Conservation (phyloP, 2,797 vertebrate genomes). For the Hoplostethus atlanticus region DNA sequence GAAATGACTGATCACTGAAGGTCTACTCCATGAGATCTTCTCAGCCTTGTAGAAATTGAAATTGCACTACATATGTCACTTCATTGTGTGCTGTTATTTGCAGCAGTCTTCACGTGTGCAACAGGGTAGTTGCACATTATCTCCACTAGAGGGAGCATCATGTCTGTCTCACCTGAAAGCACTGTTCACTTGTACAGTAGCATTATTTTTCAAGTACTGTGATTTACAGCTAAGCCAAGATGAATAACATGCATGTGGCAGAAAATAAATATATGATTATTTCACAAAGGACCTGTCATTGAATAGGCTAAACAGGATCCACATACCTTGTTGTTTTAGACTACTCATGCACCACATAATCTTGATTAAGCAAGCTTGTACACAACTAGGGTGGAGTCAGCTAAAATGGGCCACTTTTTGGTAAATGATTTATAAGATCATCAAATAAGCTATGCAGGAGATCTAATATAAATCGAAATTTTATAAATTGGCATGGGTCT, state of each 20-base stretch:
- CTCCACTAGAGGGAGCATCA: constrained; percentile 8
- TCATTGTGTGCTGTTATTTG: not conserved
- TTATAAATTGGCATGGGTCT: too few relatives aligned
- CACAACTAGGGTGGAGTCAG: too few relatives aligned
- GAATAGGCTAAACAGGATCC: constrained; percentile 6
- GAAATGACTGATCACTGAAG: not conserved
- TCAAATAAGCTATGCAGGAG: too few relatives aligned
- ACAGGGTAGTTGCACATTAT: not conserved
- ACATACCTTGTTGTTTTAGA: constrained; percentile 4
- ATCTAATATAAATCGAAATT: too few relatives aligned
- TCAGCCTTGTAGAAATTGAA: not conserved
- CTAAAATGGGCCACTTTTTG: too few relatives aligned
- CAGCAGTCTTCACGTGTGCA: not conserved
- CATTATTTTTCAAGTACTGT: not conserved
- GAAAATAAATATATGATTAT: constrained; percentile 3
- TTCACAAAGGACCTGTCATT: not conserved
- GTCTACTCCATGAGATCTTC: not conserved
- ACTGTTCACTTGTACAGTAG: not conserved
- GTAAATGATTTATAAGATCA: too few relatives aligned
- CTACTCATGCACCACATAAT: constrained; percentile 33
- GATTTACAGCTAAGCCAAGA: not conserved
- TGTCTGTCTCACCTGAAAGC: not conserved
- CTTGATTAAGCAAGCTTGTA: not conserved
- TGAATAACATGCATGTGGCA: not conserved
- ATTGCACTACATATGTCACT: not conserved